Evolutionary conservation across 2,113 vertebrate genomes (phyloP).

Genomic region (Cebus imitator): DNA sequence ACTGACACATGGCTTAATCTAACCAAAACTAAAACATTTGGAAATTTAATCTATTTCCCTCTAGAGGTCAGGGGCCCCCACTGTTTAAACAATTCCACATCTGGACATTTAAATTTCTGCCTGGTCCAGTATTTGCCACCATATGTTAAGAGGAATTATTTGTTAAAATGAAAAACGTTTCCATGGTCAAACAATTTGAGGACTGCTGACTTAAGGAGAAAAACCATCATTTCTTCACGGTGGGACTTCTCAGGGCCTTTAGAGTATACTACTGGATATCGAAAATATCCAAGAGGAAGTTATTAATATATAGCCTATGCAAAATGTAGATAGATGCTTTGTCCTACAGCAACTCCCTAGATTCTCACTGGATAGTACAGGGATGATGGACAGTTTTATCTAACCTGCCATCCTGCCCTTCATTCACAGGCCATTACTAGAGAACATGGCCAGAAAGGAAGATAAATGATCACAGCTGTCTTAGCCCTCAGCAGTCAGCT

Average conservation of each 20-base stretch:
- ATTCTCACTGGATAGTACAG: neutral
- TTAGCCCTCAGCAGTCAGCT: neutral
- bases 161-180: constrained; percentile 4
- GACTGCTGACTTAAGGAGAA: neutral
- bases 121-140: neutral
- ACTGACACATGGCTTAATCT: neutral
- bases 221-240: neutral
- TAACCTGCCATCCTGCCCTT: neutral
- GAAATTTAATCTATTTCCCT: neutral
- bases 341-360: neutral
- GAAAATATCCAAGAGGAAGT: neutral
- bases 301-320: neutral
- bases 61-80: neutral
- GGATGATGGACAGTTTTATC: neutral
- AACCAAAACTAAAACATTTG: neutral
- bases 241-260: neutral
- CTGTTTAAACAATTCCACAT: neutral
- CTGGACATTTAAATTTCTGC: neutral
- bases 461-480: neutral
- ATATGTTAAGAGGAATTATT: neutral
- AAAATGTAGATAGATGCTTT: neutral
- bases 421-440: neutral
- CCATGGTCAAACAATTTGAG: neutral
- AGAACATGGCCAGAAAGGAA: neutral
- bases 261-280: neutral